Base-by-base conservation (phyloP, 2,888 invertebrate genomes). In the Ectropis crepuscularia region DNA sequence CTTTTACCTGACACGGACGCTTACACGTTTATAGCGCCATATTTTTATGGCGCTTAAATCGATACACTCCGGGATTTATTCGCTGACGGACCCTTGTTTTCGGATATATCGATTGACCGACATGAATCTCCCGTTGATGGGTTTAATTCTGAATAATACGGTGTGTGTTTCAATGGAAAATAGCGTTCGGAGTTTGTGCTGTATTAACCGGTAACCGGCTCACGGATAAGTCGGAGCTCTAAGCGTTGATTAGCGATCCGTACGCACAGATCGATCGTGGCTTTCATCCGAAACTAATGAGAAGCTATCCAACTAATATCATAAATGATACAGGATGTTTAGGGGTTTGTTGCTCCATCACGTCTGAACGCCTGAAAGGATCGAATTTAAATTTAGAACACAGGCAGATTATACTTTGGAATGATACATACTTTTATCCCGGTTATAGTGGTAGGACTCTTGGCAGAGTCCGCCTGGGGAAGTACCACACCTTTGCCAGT, bases 1-100 rank as follows among this genome's bases (percentile, higher is more conserved):
- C 87, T 83, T 78, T 74, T 75, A 85, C 84, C 88, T 87, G 86
- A 80, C 80, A 74, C 68, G 74, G 59, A 65, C 68, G 79, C 73
- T 79, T 78, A 77, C 75, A 76, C 79, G 73, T 82, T 82, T 83
- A 81, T 77, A 76, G 76, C 68, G 61, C 65, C 63, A 78, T 80
- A 79, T 80, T 80, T 81, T 79, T 76, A 76, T 78, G 70, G 71
- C 73, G 70, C 68, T 76, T 75, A 74, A 75, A 75, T 72, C 71
- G 69, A 70, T 72, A 68, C 66, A 61, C 46, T 66, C 39, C 51
- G 39, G 67, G 70, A 70, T 73, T 74, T 74, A 70, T 70, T 66
- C 69, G 68, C 63, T 55, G 70, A 71, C 70, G 58, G 66, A 53
- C 63, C 64, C 68, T 70, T 74, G 67, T 73, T 74, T 64, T 61